Evolutionary conservation across 1,140 invertebrate genomes (phyloP), one percentile per base, ranked within the genome.

Genomic region (Drosophila prosaltans): DNA sequence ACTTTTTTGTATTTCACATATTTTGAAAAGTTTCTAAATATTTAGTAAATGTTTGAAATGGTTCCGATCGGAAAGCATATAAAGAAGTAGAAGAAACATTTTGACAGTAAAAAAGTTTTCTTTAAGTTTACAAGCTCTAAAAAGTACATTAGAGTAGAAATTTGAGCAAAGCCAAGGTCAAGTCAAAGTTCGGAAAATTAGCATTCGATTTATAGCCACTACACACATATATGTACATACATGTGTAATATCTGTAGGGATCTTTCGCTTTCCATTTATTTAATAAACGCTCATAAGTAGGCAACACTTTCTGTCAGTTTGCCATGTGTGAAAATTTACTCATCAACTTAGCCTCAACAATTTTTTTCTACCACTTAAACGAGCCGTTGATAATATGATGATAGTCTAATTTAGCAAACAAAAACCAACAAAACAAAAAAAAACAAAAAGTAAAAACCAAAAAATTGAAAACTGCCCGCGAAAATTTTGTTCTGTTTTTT

Each of bases 401-500:
- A 61, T 55, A 39, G 36, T 39, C 57, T 57, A 36, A 64, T 63
- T 57, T 43, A 8, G 41, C 24, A 55, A 24, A 5, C n/a, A 65
- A 70, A 73, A 72, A 43, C 24, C 10, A 45, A 24, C n/a, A 39
- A 43, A 45, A 36, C 32, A 41, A 48, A 45, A n/a, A 16, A 3
- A 51, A 51, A 51, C 2, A 6, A 51, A 26, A 51, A 30, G 2
- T 2, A 4, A 51, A 26, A 10, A 51, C 63, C 64, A 64, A 69
- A 10, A 41, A 55, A 62, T 65, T 40, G 28, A 76, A 77, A 77
- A 77, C 60, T 65, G 61, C 59, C 74, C 55, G 74, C 74, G 70
- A 77, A 77, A 77, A 51, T 51, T 77, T 77, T 55, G 74, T 41
- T 40, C 36, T 69, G 39, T 69, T 45, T 59, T 51, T 57, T 57